Base-by-base conservation (phyloP, 2,888 invertebrate species). In the Isoperla grammatica region DNA sequence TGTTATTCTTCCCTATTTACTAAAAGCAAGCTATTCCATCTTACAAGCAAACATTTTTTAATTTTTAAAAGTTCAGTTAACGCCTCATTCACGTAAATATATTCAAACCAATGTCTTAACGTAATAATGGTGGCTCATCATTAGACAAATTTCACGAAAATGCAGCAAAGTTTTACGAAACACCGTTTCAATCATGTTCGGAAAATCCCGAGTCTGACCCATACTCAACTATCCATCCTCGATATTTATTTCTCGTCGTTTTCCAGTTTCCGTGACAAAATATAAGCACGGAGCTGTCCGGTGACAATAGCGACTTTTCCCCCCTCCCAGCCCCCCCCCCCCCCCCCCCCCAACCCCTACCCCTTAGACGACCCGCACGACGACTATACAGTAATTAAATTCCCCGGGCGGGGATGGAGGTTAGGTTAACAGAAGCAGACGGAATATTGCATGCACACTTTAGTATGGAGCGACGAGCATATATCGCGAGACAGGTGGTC, bases 181-280 rank as follows among this genome's bases (percentile, higher is more conserved):
- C n/a, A n/a, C n/a, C n/a, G n/a, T n/a, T n/a, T n/a, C n/a, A n/a
- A n/a, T n/a, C n/a, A n/a, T n/a, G n/a, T n/a, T n/a, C n/a, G n/a
- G n/a, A n/a, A 29, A 29, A 29, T 29, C 4, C 29, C 4, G 29
- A 8, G 4, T 29, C 29, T 29, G 29, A 29, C 29, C 29, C 29
- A 29, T 29, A 8, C 8, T 8, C 29, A 29, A 29, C 4, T 8
- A 29, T 29, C 29, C 29, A 29, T 29, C 29, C 29, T 4, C 29
- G 29, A 29, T 29, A 29, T 45, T 45, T 45, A 45, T 45, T 45
- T 45, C 45, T 19, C 45, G 6, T 17, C n/a, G 15, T 6, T 73
- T 74, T 73, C 73, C 71, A 71, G 71, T 69, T 71, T 70, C 69
- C 68, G 70, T 71, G 71, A 72, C 71, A 72, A 72, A 59, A 71